Base-by-base conservation (phyloP, 2,113 vertebrate species). In the Rhea pennata region DNA sequence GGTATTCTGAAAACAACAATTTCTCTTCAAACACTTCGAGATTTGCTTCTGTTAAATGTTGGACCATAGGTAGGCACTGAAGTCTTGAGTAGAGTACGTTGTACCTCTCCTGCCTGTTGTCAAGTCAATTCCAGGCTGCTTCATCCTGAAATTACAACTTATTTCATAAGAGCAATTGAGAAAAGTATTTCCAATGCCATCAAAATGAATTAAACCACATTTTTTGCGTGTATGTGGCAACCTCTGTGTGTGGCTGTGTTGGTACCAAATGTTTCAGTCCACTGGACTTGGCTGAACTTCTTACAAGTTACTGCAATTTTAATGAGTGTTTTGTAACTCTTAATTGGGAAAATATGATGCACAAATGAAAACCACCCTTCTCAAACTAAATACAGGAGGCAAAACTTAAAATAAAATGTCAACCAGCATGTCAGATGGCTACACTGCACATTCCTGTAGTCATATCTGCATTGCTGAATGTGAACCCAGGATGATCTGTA, bases 291-390 rank as follows among this genome's bases (percentile, higher is more conserved):
- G 87, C 91, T 90, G 87, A 88, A 69, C 85, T 91, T 91, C 84
- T 94, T 54, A 16, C 7, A 21, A 90, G 95, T 93, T 85, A 92
- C 85, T 66, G 11, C 8, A 7, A 3, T 70, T 86, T 75, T 94
- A 79, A 81, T 91, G 92, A 13, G 24, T 22, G 86, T 95, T 92
- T 94, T 92, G 83, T 79, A 95, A 95, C 95, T 77, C 69, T 22
- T 96, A 96, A 96, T 95, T 93, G 89, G 92, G 93, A 92, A 72
- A 96, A 93, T 67, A 92, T 93, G 92, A 76, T 74, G 69, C 6
- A 0, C 39, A 84, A 93, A 95, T 82, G 42, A 21, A 78, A 95
- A 91, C 65, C 93, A 76, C 70, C 40, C 66, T 31, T 17, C 70
- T 51, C 72, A 26, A 64, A 20, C 36, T 1, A 2, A 62, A 74